A percentile compares a stretch with the other conserved stretches of the same genome.
Conservation (phyloP, 2,113 vertebrate genomes). For the Bos javanicus region DNA sequence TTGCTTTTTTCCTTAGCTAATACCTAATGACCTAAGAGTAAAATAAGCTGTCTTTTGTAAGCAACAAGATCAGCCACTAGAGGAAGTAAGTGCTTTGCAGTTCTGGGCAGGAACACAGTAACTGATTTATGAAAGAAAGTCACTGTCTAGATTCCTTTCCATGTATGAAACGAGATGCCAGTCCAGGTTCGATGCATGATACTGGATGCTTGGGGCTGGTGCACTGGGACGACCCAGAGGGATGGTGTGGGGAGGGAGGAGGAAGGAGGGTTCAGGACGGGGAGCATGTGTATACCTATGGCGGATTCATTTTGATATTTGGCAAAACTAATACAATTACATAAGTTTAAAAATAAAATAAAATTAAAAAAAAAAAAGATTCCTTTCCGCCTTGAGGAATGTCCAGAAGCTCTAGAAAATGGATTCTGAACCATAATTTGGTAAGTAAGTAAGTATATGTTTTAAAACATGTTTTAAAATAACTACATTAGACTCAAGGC, state of each 20-base stretch:
- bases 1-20: not conserved
- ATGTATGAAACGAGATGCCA: no score
- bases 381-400: not conserved
- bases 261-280: no score
- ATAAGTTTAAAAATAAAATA: no score
- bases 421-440: not conserved
- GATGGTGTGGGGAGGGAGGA: no score
- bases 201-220: no score
- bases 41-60: slow-evolving; percentile 31
- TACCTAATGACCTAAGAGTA: not conserved
- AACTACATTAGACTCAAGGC: not conserved
- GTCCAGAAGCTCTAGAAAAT: not conserved
- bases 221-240: no score
- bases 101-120: not conserved
- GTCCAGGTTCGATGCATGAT: no score
- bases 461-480: not conserved
- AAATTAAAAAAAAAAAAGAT: not conserved
- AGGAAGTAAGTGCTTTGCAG: slow-evolving; percentile 64
- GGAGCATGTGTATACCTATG: no score
- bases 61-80: slow-evolving; percentile 54
- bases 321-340: no score
- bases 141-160: not conserved
- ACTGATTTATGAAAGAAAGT: not conserved
- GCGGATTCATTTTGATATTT: no score
- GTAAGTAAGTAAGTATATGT: not conserved